Percentiles rank a stretch among this genome's conserved stretches.
phyloP scores from a whole-genome alignment of 2,888 invertebrate genomes.

The Spialia ferax region DNA sequence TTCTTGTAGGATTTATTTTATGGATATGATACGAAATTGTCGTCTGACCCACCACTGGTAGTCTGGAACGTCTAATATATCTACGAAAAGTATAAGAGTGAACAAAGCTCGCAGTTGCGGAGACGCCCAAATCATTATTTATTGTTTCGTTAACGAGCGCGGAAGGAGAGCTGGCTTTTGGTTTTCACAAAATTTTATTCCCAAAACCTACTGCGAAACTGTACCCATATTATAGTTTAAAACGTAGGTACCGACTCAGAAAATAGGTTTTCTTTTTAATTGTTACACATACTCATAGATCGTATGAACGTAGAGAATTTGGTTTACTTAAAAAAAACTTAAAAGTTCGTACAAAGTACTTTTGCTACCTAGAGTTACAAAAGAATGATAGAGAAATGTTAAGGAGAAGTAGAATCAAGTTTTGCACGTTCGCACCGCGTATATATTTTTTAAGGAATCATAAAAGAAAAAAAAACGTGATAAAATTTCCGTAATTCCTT shows the following conservation, averaged over 20 bases:
- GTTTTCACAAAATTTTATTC: conserved; percentile 29
- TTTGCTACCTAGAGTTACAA: too few species aligned
- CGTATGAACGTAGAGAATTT: too few species aligned
- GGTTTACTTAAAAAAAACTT: too few species aligned
- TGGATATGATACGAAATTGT: conserved; percentile 51
- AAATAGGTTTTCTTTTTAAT: neutral
- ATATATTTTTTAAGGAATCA: too few species aligned
- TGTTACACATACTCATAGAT: too few species aligned
- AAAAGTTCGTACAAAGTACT: too few species aligned
- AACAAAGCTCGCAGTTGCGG: conserved; percentile 70
- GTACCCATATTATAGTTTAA: neutral
- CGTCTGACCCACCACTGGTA: conserved; percentile 35
- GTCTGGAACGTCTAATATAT: conserved; percentile 60
- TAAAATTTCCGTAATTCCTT: neutral
- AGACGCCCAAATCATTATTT: conserved; percentile 80
- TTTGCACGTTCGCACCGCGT: too few species aligned
- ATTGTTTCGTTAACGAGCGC: conserved; percentile 82
- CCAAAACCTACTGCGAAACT: conserved; percentile 1
- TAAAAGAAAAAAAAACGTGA: too few species aligned
- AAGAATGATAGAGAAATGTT: too few species aligned
- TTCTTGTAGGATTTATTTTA: conserved; percentile 21
- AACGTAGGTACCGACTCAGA: neutral
- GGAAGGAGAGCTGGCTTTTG: conserved; percentile 60
- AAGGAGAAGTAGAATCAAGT: too few species aligned
- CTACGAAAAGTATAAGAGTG: conserved; percentile 70